A percentile compares a stretch with the other conserved stretches of the same genome.
phyloP scores from a whole-genome alignment of 2,888 invertebrate genomes.

The Lymantria dispar region DNA sequence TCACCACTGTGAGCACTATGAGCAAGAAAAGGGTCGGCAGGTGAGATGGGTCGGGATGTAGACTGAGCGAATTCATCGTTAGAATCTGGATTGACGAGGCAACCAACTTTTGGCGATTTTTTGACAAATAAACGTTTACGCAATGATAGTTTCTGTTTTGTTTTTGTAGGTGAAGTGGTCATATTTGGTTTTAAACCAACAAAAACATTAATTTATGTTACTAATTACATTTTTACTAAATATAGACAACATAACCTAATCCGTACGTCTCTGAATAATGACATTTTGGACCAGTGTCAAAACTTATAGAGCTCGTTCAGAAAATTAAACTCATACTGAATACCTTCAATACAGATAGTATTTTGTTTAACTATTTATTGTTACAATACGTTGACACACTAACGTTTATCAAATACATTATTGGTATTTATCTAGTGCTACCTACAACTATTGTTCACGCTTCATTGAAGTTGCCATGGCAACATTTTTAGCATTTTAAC shows the following conservation, averaged over 20 bases:
- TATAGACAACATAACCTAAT: slow-evolving; percentile 70
- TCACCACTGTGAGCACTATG: slow-evolving; percentile 63
- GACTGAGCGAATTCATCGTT: slow-evolving; percentile 70
- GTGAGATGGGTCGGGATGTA: slow-evolving; percentile 73
- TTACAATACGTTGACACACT: too few relatives aligned
- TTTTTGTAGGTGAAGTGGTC: slow-evolving; percentile 75
- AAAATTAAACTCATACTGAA: background rate
- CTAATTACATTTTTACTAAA: slow-evolving; percentile 77
- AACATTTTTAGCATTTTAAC: slow-evolving; percentile 4
- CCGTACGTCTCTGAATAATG: slow-evolving; percentile 41
- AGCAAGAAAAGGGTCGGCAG: slow-evolving; percentile 74
- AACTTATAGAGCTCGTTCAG: slow-evolving; percentile 25
- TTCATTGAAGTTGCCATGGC: slow-evolving; percentile 21
- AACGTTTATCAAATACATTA: too few relatives aligned
- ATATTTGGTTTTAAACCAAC: slow-evolving; percentile 66
- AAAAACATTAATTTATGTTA: slow-evolving; percentile 68
- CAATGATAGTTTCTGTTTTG: slow-evolving; percentile 76
- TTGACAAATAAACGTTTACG: slow-evolving; percentile 76
- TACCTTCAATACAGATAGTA: too few relatives aligned
- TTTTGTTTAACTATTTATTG: too few relatives aligned
- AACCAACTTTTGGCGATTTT: slow-evolving; percentile 79
- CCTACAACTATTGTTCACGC: background rate
- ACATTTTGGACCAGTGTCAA: slow-evolving; percentile 48
- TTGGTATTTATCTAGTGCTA: too few relatives aligned
- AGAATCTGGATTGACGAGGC: slow-evolving; percentile 76